Evolutionary conservation across 2,113 vertebrate genomes (phyloP), one percentile per base, ranked within the genome.

Genomic region (Muntiacus reevesi): DNA sequence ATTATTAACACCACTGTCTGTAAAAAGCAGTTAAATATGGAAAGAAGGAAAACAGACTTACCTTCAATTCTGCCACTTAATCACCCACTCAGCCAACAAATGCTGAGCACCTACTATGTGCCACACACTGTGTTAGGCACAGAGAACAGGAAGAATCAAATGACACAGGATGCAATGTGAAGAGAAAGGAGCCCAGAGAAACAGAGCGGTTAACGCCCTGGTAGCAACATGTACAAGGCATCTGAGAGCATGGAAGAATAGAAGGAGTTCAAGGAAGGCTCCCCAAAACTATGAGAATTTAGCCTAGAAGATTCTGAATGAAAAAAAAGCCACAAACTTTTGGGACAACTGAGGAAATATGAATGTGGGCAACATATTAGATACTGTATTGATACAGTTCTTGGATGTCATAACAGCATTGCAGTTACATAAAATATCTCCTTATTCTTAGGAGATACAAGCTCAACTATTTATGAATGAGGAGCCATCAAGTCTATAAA

Each of bases 1-100:
- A 67, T 83, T 91, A 97, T 82, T 93, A 96, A 91, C 64, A 90
- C 43, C 86, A 45, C 52, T 40, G 17, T 67, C 71, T 93, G 36
- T 71, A 67, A 89, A 93, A 89, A 83, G 87, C 89, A 82, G 67
- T 54, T 82, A 91, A 59, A 40, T 71, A 28, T 43, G 55, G 47
- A 81, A 93, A 67, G 57, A 92, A 96, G 71, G 74, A 85, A 89
- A 91, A 13, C 0, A 95, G 67, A 83, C 81, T 82, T 54, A 62
- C 54, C 76, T 91, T 79, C 25, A 82, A 12, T 54, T 74, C 87
- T 54, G 54, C 21, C 78, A 54, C 45, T 88, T 36, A 71, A 82
- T 59, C 87, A 57, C 30, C 62, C 57, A 64, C 45, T 90, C 64
- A 59, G 19, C 67, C 90, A 85, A 33, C 36, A 52, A 74, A 40